Conservation (phyloP, 2,113 vertebrate genomes). For the Cygnus atratus region DNA sequence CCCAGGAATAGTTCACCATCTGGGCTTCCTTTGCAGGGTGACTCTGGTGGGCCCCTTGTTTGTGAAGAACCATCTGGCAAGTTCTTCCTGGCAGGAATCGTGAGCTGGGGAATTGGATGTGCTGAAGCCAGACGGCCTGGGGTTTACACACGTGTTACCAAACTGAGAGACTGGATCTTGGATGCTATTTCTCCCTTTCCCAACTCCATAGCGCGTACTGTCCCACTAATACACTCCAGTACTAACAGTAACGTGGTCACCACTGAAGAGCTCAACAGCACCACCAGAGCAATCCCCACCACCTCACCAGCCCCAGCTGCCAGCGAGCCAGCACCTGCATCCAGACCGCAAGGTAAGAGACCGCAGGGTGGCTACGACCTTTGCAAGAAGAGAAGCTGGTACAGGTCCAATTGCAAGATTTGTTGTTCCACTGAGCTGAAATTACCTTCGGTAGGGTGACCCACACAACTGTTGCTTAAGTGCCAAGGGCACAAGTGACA, state of each 20-base stretch:
- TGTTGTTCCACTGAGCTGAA: accelerated
- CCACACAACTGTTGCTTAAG: neutral
- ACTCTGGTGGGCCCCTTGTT: conserved; percentile 94
- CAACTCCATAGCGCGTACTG: neutral
- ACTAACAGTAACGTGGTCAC: neutral
- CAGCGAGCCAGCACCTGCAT: neutral
- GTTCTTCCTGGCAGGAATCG: conserved; percentile 92
- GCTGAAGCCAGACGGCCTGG: conserved; percentile 89
- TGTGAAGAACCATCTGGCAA: conserved; percentile 88
- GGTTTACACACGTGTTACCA: conserved; percentile 89
- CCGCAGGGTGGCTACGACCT: too few relatives aligned
- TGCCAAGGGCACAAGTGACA: neutral
- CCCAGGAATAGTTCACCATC: neutral
- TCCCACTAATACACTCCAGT: neutral
- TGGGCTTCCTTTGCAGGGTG: conserved; percentile 80
- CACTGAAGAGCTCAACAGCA: neutral
- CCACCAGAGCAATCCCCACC: neutral
- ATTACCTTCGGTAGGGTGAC: neutral
- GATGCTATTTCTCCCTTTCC: conserved; percentile 31
- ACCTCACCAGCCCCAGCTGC: neutral
- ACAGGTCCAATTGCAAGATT: neutral
- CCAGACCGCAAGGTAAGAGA: conserved; percentile 63
- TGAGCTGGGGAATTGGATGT: conserved; percentile 96
- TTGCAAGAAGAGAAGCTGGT: neutral
- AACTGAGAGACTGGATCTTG: conserved; percentile 88